Evolutionary conservation across 2,113 vertebrate genomes (phyloP).

Genomic region (Dicerorhinus sumatrensis): DNA sequence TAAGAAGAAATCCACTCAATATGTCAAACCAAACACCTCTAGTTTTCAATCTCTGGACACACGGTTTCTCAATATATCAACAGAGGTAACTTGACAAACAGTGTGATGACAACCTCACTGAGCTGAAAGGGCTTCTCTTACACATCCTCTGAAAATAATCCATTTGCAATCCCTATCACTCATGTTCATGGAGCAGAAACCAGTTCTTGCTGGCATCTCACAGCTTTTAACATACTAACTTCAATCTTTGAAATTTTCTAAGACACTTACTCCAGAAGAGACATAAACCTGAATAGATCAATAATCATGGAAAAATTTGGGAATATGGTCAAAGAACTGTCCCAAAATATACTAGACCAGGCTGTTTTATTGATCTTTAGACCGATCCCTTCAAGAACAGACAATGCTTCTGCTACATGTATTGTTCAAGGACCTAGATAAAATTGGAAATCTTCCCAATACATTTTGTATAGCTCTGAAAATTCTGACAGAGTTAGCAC

Average conservation of each 20-base stretch:
- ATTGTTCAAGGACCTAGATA: background rate
- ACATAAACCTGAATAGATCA: background rate
- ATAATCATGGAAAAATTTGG: background rate
- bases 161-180: background rate
- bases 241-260: conserved; percentile 19
- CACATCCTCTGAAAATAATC: background rate
- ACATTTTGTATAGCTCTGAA: background rate
- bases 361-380: background rate
- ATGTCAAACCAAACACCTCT: background rate
- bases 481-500: background rate
- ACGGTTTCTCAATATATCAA: background rate
- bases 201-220: background rate
- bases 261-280: background rate
- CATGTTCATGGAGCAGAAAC: background rate
- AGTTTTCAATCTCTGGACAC: background rate
- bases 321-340: background rate
- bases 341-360: background rate
- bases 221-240: background rate
- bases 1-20: background rate
- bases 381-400: background rate
- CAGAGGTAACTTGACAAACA: background rate
- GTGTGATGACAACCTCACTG: background rate
- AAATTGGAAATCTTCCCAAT: background rate
- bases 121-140: background rate
- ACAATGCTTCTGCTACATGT: background rate